Percentiles rank a stretch among this genome's conserved stretches.
Conservation (phyloP, 2,113 vertebrate genomes). For the Haliaeetus leucogaster region DNA sequence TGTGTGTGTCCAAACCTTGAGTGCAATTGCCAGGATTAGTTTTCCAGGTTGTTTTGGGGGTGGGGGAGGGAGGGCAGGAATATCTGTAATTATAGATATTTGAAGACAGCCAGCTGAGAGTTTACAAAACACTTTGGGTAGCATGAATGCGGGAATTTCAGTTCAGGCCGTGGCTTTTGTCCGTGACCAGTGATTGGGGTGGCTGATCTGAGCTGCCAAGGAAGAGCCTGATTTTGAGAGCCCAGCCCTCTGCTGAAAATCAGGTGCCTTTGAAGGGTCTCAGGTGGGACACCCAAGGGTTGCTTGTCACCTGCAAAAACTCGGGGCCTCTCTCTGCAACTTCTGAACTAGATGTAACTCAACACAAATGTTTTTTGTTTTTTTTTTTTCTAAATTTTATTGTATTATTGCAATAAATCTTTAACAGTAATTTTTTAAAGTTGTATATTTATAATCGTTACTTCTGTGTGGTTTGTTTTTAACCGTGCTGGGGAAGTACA, state of each 20-base stretch:
- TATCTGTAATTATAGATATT: neutral
- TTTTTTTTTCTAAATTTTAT: slow-evolving; percentile 64
- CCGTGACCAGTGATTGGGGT: neutral
- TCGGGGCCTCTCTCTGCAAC: neutral
- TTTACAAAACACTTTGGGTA: neutral
- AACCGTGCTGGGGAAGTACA: neutral
- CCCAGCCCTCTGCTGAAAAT: neutral
- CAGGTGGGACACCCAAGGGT: neutral
- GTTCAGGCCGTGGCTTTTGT: neutral
- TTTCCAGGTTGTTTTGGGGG: neutral
- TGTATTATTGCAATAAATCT: slow-evolving; percentile 80
- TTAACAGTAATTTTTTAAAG: slow-evolving; percentile 63
- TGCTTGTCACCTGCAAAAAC: neutral
- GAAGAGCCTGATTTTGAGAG: neutral
- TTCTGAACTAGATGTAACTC: slow-evolving; percentile 41
- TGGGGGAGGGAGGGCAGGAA: neutral
- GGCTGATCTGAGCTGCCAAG: neutral
- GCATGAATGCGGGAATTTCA: neutral
- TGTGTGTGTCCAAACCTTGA: neutral
- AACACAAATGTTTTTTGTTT: neutral
- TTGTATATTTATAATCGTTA: neutral
- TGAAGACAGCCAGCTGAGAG: neutral
- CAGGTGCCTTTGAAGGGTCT: neutral
- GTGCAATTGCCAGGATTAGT: neutral
- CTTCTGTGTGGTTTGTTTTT: neutral